Conservation (phyloP, 2,113 vertebrate genomes). For the Menura novaehollandiae region DNA sequence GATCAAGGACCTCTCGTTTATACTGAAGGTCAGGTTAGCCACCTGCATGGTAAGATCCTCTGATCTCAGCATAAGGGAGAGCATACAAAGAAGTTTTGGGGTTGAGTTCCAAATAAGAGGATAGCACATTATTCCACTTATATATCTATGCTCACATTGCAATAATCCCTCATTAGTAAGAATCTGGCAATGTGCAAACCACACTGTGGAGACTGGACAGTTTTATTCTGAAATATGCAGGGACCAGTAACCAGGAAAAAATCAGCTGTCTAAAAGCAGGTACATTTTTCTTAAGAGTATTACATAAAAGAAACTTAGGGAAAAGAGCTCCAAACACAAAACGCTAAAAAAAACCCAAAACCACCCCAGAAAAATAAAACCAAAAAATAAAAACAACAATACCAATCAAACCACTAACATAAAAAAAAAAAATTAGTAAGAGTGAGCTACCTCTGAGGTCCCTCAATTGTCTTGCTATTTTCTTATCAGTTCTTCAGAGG, state of each 20-base stretch:
- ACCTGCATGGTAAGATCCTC: background rate
- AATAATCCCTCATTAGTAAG: background rate
- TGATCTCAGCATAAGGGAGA: background rate
- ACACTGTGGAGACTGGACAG: background rate
- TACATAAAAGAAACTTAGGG: background rate
- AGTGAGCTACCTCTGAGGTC: background rate
- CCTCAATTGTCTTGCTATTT: background rate
- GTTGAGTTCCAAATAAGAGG: background rate
- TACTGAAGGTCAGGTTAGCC: background rate
- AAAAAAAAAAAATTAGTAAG: background rate
- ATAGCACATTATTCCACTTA: background rate
- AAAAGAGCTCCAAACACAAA: fast-evolving
- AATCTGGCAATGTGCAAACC: background rate
- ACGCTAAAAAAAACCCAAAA: background rate
- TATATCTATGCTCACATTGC: too few species aligned
- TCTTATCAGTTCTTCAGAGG: background rate
- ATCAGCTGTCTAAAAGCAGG: background rate
- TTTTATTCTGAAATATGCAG: background rate
- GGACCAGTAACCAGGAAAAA: background rate
- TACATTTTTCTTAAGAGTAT: background rate
- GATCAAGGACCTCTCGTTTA: background rate
- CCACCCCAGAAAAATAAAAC: background rate
- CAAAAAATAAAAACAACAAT: background rate
- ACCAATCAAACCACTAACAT: background rate
- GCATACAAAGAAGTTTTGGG: background rate